phyloP scores from a whole-genome alignment of 2,888 invertebrate species.

The Baccha elongata region DNA sequence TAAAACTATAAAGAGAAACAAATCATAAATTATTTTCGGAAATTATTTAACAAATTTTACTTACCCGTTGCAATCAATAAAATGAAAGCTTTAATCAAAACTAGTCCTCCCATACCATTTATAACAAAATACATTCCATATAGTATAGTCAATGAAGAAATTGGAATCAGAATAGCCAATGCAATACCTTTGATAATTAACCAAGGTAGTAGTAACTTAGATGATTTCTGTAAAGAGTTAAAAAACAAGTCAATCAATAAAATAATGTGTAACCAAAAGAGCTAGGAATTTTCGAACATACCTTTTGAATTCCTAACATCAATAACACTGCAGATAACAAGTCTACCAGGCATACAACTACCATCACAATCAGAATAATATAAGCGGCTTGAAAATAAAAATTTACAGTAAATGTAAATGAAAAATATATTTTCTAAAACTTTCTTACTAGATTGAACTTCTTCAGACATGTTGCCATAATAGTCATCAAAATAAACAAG shows the following conservation, averaged over 20 bases:
- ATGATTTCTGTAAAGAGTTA: constrained; percentile 1
- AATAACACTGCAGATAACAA: neutral
- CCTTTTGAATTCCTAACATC: neutral
- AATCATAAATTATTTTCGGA: neutral
- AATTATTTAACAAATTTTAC: neutral
- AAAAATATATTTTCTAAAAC: neutral
- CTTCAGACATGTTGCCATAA: neutral
- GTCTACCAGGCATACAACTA: neutral
- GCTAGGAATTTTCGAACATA: neutral
- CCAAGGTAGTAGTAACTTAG: constrained; percentile 14
- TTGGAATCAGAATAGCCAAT: neutral
- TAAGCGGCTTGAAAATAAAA: neutral
- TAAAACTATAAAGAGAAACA: neutral
- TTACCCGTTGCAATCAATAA: neutral
- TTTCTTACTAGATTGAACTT: neutral
- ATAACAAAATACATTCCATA: neutral
- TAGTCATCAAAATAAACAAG: neutral
- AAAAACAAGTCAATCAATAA: neutral
- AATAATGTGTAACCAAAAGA: no score
- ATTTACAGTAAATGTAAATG: neutral
- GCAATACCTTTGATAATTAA: constrained; percentile 1
- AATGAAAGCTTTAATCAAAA: neutral
- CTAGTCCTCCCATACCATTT: neutral
- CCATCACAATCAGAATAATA: neutral
- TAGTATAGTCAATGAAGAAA: neutral